Evolutionary conservation across 2,113 vertebrate species (phyloP).

Genomic region (Rhinichthys klamathensis): DNA sequence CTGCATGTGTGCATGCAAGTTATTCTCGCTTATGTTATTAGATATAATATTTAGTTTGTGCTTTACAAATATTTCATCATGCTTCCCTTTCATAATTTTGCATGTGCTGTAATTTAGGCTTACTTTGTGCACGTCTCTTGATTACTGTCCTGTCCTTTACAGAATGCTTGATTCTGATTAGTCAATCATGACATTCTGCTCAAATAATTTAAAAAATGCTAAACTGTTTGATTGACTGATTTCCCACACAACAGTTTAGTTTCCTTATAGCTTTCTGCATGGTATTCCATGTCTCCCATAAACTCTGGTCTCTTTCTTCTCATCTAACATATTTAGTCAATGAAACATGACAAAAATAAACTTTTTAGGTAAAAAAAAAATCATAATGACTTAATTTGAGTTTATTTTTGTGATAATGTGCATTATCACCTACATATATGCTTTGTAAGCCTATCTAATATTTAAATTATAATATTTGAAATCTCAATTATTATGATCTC

Average conservation of each 20-base stretch:
- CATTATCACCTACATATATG: background rate
- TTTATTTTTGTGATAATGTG: background rate
- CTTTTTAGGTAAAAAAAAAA: background rate
- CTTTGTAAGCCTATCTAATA: background rate
- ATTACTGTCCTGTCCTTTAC: background rate
- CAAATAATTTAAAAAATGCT: background rate
- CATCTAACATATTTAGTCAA: background rate
- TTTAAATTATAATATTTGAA: background rate
- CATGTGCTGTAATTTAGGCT: background rate
- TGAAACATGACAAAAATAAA: background rate
- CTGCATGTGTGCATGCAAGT: slow-evolving; percentile 5
- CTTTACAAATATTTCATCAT: no score
- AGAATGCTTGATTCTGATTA: background rate
- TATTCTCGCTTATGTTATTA: background rate
- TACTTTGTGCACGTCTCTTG: background rate
- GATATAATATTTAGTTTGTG: no score
- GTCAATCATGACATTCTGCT: background rate
- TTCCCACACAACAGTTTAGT: background rate
- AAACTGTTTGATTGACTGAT: background rate
- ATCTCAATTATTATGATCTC: background rate
- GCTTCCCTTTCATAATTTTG: background rate
- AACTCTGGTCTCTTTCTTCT: background rate
- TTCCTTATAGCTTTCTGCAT: background rate
- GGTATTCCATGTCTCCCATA: background rate
- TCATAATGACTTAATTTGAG: background rate